A percentile compares a stretch with the other conserved stretches of the same genome.
These are phyloP conservation scores for Drosophila cracens DNA, from an alignment of 2,888 invertebrate genomes.

Conservation along the genomic window DNA sequence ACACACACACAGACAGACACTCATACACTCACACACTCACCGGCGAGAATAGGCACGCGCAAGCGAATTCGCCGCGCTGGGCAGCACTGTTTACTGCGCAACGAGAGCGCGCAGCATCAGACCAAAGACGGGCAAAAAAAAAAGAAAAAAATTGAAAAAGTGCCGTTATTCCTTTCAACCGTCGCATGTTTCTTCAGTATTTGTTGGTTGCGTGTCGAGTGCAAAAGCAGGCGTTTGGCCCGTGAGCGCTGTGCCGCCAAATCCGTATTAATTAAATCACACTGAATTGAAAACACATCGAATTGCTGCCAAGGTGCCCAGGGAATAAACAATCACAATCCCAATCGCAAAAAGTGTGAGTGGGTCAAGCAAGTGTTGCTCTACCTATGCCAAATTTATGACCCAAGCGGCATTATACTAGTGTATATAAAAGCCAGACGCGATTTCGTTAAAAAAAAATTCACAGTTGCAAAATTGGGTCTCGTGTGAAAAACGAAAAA, in stretches of 20 bases:
- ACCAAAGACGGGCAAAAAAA: constrained; percentile 4
- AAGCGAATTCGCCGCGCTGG: constrained; percentile 62
- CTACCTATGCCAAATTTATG: constrained; percentile 36
- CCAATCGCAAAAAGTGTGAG: constrained; percentile 13
- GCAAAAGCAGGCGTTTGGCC: constrained; percentile 55
- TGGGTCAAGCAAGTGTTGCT: constrained; percentile 60
- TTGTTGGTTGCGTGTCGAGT: constrained; percentile 80
- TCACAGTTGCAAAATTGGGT: constrained; percentile 53
- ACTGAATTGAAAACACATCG: constrained; percentile 52
- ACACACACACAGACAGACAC: constrained; percentile 11
- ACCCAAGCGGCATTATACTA: constrained; percentile 36
- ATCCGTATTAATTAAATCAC: constrained; percentile 75
- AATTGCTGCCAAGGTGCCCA: constrained; percentile 54
- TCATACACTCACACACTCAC: constrained; percentile 13
- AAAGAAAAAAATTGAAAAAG: constrained; percentile 9
- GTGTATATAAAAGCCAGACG: constrained; percentile 15
- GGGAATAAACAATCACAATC: constrained; percentile 39
- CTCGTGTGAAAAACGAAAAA: constrained; percentile 40
- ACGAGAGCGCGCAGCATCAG: constrained; percentile 67
- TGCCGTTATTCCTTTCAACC: constrained; percentile 50
- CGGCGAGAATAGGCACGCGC: constrained; percentile 48
- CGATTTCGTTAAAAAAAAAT: constrained; percentile 29
- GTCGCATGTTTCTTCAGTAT: constrained; percentile 73
- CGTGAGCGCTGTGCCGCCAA: constrained; percentile 52
- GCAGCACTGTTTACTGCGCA: constrained; percentile 66